Evolutionary conservation across 2,113 vertebrate genomes (phyloP).

Genomic region (Psettodes erumei): DNA sequence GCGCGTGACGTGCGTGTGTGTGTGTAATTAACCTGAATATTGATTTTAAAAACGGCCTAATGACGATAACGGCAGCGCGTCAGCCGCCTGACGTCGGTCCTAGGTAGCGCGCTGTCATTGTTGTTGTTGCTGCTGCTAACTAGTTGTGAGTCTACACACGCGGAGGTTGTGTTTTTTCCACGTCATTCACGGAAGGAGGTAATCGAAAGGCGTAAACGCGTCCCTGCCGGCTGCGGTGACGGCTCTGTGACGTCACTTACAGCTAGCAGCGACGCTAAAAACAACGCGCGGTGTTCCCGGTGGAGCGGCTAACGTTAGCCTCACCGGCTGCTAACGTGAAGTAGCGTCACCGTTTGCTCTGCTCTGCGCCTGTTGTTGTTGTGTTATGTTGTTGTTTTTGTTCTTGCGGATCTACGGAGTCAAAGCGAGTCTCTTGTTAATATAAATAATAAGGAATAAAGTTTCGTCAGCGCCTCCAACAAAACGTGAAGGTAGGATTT

Average conservation of each 20-base stretch:
- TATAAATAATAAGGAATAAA: no score
- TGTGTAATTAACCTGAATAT: background rate
- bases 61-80: background rate
- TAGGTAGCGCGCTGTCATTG: background rate
- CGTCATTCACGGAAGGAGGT: no score
- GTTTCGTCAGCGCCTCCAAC: no score
- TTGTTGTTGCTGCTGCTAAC: constrained; percentile 15
- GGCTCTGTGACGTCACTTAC: fast-evolving
- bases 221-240: background rate
- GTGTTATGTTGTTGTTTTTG: no score
- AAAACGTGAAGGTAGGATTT: background rate
- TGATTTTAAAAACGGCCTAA: fast-evolving
- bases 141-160: no score
- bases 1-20: no score
- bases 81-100: background rate
- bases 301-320: constrained; percentile 26
- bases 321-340: background rate
- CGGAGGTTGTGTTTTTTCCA: no score
- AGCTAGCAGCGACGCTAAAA: background rate
- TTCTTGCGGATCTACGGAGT: no score
- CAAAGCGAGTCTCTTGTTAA: no score
- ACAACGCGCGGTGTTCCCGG: background rate
- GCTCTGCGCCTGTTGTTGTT: no score
- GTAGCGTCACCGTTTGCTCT: no score
- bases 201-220: no score